Percentiles rank a stretch among this genome's conserved stretches.
These are phyloP conservation scores for Danaus melanippus DNA, from an alignment of 1,140 invertebrate species.

Conservation along the genomic window DNA sequence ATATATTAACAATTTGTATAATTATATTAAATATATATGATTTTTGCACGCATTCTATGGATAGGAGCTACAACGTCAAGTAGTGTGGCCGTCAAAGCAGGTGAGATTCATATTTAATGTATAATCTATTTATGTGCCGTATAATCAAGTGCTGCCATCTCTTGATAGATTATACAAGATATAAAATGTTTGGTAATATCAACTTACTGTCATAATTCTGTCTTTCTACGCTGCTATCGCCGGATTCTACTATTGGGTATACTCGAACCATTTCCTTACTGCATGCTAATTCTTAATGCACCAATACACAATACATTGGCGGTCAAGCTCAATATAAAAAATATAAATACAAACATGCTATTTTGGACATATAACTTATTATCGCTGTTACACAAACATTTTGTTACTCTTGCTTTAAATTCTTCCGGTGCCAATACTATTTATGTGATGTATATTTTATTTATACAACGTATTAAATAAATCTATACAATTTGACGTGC, in stretches of 20 bases:
- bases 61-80: constrained; percentile 57
- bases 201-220: constrained; percentile 66
- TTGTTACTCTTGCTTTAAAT: constrained; percentile 41
- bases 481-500: constrained; percentile 46
- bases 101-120: constrained; percentile 41
- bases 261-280: constrained; percentile 34
- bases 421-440: constrained; percentile 48
- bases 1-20: constrained; percentile 9
- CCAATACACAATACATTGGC: constrained; percentile 56
- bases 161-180: too few relatives aligned
- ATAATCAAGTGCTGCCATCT: too few relatives aligned
- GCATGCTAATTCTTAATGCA: constrained; percentile 49
- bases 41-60: constrained; percentile 27
- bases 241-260: constrained; percentile 66
- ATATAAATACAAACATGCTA: constrained; percentile 68
- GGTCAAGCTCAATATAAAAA: constrained; percentile 69
- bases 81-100: constrained; percentile 54
- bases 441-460: constrained; percentile 24
- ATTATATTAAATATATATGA: constrained; percentile 10
- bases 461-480: constrained; percentile 53
- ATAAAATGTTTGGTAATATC: constrained; percentile 21
- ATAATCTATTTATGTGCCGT: too few relatives aligned
- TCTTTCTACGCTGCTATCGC: constrained; percentile 68
- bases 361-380: constrained; percentile 58
- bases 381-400: constrained; percentile 42